These are phyloP conservation scores for Diachasma alloeum DNA, from an alignment of 1,140 invertebrate genomes.

Conservation along the genomic window DNA sequence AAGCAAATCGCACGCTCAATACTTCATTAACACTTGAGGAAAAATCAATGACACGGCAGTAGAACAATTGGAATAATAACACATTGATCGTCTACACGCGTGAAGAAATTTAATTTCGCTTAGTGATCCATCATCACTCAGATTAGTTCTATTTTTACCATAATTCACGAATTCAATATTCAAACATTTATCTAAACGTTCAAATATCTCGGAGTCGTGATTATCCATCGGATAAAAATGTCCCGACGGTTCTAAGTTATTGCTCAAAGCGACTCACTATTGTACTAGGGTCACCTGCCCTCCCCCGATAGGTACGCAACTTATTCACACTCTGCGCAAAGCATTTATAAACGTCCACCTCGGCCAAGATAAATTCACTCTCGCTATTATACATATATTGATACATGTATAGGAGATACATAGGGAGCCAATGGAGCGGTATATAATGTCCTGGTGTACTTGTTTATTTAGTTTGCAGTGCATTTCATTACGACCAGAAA, in stretches of 20 bases:
- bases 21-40: no score
- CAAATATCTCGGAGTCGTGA: no score
- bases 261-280: constrained; percentile 8
- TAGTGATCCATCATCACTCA: no score
- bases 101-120: no score
- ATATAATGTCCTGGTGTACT: not conserved
- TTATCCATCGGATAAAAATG: not conserved
- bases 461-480: not conserved
- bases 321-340: constrained; percentile 16
- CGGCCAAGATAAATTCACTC: constrained; percentile 23
- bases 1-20: no score
- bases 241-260: not conserved
- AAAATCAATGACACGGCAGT: no score
- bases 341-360: constrained; percentile 30
- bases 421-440: not conserved
- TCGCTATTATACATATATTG: not conserved
- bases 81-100: no score
- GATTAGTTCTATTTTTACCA: no score
- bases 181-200: not conserved
- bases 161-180: no score
- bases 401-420: not conserved
- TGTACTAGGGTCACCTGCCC: not conserved
- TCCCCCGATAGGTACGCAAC: constrained; percentile 16
- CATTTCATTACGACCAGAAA: not conserved
- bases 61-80: no score